These are phyloP conservation scores for Eugnorisma glareosa DNA, from an alignment of 2,888 invertebrate genomes.

Conservation along the genomic window DNA sequence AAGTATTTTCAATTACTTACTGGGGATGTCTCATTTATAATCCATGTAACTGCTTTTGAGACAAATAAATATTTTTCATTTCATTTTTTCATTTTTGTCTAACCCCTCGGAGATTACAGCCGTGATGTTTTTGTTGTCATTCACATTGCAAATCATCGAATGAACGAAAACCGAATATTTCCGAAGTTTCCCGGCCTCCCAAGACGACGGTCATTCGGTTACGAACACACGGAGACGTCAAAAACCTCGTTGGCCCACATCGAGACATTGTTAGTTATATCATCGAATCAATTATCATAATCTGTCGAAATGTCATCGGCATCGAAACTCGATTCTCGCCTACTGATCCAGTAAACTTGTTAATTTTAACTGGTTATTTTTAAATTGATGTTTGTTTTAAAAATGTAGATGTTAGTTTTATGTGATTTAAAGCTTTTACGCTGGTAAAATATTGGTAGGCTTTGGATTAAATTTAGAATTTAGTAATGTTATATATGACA, in stretches of 20 bases:
- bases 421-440: background rate
- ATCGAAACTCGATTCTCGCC: constrained; percentile 53
- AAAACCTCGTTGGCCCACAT: constrained; percentile 69
- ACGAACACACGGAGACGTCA: constrained; percentile 53
- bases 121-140: too few species aligned
- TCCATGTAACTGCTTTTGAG: too few species aligned
- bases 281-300: constrained; percentile 69
- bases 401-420: constrained; percentile 1
- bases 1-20: too few species aligned
- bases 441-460: background rate
- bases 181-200: constrained; percentile 48
- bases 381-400: constrained; percentile 40
- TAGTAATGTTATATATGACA: background rate
- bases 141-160: background rate
- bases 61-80: too few species aligned
- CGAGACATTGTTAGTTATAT: constrained; percentile 71
- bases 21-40: too few species aligned
- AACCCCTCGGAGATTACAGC: too few species aligned
- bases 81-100: too few species aligned
- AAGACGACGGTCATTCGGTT: constrained; percentile 64
- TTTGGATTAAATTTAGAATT: background rate
- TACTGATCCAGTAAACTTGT: constrained; percentile 64
- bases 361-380: constrained; percentile 42
- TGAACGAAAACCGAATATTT: constrained; percentile 25
- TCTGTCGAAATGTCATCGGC: constrained; percentile 65